Conservation (phyloP, 2,113 vertebrate species). For the Leptocoma aspasia region DNA sequence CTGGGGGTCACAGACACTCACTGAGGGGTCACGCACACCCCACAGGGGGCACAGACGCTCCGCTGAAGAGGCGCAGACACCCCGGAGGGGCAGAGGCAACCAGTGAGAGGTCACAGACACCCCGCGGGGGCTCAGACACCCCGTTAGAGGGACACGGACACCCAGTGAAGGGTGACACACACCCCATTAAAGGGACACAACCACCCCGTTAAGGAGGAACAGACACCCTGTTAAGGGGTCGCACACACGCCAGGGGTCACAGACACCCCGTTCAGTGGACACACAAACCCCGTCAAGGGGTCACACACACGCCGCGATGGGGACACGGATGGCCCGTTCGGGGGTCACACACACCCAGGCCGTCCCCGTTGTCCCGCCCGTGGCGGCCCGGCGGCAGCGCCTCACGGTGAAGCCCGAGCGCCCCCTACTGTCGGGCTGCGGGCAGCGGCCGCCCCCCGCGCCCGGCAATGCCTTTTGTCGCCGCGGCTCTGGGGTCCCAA, state of each 20-base stretch:
- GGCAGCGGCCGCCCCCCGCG: background rate
- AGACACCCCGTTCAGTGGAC: too few relatives aligned
- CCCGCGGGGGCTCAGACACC: background rate
- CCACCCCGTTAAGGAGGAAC: background rate
- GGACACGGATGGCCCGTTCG: rapidly evolving
- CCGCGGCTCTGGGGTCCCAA: background rate
- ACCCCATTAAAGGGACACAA: too few relatives aligned
- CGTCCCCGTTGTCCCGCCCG: background rate
- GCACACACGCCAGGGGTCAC: background rate
- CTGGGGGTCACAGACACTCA: too few relatives aligned
- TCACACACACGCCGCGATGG: too few relatives aligned
- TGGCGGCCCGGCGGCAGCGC: background rate
- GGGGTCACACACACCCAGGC: rapidly evolving
- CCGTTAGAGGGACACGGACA: background rate
- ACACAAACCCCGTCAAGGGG: background rate
- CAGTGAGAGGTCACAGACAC: rapidly evolving
- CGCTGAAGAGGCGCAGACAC: background rate
- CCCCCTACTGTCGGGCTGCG: slow-evolving; percentile 80
- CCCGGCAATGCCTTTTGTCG: background rate
- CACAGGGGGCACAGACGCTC: too few relatives aligned
- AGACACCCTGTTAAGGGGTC: too few relatives aligned
- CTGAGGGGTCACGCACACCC: too few relatives aligned
- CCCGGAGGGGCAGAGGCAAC: too few relatives aligned
- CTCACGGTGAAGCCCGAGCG: slow-evolving; percentile 77
- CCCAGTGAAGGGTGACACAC: background rate